These are phyloP conservation scores for Daphoenositta chrysoptera DNA, from an alignment of 2,113 vertebrate species.

Conservation along the genomic window DNA sequence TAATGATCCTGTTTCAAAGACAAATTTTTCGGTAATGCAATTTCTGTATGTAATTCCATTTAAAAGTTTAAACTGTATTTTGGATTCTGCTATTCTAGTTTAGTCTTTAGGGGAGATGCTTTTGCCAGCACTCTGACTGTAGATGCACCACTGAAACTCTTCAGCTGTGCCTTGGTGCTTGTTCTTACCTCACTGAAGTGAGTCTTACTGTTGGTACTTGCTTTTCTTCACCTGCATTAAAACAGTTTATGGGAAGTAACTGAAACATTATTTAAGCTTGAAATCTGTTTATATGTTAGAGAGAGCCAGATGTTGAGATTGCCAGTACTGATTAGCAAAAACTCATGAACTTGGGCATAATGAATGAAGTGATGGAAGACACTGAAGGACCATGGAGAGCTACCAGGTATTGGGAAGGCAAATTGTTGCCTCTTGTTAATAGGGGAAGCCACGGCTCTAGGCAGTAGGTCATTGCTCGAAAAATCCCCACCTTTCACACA, in stretches of 20 bases:
- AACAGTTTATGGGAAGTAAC: not conserved
- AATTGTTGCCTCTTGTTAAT: not conserved
- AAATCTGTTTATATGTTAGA: not conserved
- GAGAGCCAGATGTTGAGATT: not conserved
- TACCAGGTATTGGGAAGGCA: not conserved
- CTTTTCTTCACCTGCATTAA: not conserved
- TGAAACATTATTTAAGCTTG: not conserved
- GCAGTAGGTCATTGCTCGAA: not conserved
- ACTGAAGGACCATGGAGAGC: conserved; percentile 55
- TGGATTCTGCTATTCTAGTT: not conserved
- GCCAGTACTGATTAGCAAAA: not conserved
- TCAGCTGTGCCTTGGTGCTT: not conserved
- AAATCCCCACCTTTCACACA: not conserved
- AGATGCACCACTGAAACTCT: not conserved
- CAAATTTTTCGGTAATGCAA: not conserved
- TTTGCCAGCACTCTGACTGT: not conserved
- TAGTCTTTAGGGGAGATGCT: not conserved
- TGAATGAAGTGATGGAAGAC: not conserved
- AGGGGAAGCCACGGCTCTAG: not conserved
- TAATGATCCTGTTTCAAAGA: not conserved
- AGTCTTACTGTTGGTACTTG: not conserved
- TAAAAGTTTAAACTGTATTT: not conserved
- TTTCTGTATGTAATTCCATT: not conserved
- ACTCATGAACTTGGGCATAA: rapidly evolving
- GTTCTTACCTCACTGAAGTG: not conserved